Percentiles rank a stretch among this genome's conserved stretches.
phyloP scores from a whole-genome alignment of 2,113 vertebrate species.

The Thalassoma bifasciatum region DNA sequence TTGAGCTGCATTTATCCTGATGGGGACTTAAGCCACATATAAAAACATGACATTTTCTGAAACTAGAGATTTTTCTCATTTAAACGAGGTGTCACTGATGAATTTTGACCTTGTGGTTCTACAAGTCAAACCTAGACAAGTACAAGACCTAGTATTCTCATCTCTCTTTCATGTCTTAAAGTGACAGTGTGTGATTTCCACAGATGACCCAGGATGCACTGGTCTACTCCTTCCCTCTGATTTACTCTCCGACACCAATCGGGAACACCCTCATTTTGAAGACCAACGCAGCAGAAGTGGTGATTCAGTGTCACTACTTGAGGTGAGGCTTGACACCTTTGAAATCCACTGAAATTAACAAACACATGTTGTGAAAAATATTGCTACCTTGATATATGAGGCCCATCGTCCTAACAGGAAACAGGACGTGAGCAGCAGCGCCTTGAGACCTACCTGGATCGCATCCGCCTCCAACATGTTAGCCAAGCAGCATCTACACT shows the following conservation, averaged over 20 bases:
- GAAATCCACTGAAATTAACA: too few relatives aligned
- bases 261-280: constrained; percentile 58
- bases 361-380: too few relatives aligned
- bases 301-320: constrained; percentile 71
- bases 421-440: constrained; percentile 66
- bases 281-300: constrained; percentile 58
- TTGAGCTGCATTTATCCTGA: too few relatives aligned
- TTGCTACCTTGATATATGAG: too few relatives aligned
- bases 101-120: too few relatives aligned
- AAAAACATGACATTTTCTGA: too few relatives aligned
- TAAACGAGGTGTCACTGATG: too few relatives aligned
- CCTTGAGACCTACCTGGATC: constrained; percentile 65
- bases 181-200: neutral
- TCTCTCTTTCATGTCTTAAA: neutral
- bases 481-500: constrained; percentile 52
- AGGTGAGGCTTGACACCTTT: constrained; percentile 68
- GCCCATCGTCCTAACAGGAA: constrained; percentile 47
- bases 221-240: constrained; percentile 72
- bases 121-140: too few relatives aligned
- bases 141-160: too few relatives aligned
- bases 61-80: too few relatives aligned
- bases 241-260: constrained; percentile 60
- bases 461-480: constrained; percentile 10
- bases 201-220: constrained; percentile 72
- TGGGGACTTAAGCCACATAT: too few relatives aligned